Conservation (phyloP, 2,113 vertebrate genomes). For the Danio rerio region GRCz12tu NC_133185.1:36029501-36030000, state of each 20-base stretch:
- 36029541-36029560: constrained; percentile 31
- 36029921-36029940: neutral
- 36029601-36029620: constrained; percentile 87
- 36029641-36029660: constrained; percentile 94
- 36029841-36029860: constrained; percentile 81
- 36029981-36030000: constrained; percentile 55
- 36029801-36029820: constrained; percentile 88
- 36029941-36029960: neutral
- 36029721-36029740: constrained; percentile 90
- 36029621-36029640: constrained; percentile 80
- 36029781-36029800: constrained; percentile 99
- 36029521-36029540: constrained; percentile 37
- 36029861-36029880: constrained; percentile 89
- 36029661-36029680: constrained; percentile 94
- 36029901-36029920: constrained; percentile 25
- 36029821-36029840: constrained; percentile 87
- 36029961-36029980: neutral
- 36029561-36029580: constrained; percentile 32
- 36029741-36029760: constrained; percentile 75
- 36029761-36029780: constrained; percentile 96
- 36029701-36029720: constrained; percentile 85
- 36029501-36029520: neutral
- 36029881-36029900: constrained; percentile 64
- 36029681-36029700: constrained; percentile 85
- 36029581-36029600: constrained; percentile 81